These are phyloP conservation scores for Fragum fragum DNA, from an alignment of 2,888 invertebrate genomes.

Conservation along the genomic window DNA sequence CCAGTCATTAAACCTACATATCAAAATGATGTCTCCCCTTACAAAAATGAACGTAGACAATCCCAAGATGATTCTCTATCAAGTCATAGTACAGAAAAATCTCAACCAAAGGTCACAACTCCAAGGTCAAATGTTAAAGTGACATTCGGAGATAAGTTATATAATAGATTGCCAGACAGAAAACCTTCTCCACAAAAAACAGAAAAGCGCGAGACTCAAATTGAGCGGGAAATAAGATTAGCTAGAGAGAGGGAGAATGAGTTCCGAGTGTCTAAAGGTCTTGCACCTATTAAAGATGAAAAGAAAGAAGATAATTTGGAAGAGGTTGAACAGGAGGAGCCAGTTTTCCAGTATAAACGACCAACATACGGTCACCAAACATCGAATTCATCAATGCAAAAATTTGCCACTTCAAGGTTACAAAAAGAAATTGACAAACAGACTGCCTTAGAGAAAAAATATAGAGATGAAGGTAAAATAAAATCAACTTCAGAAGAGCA, in stretches of 20 bases:
- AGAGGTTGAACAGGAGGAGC: conserved; percentile 36
- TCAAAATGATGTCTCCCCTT: conserved; percentile 76
- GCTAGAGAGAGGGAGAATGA: conserved; percentile 88
- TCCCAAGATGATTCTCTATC: conserved; percentile 75
- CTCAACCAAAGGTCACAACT: conserved; percentile 28
- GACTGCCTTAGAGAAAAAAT: conserved; percentile 93
- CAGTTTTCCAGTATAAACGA: conserved; percentile 7
- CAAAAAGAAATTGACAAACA: conserved; percentile 96
- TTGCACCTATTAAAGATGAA: conserved; percentile 73
- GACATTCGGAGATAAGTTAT: conserved; percentile 49
- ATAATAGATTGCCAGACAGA: conserved; percentile 31
- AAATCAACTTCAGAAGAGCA: conserved; percentile 89
- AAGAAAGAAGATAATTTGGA: conserved; percentile 46
- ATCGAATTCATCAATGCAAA: conserved; percentile 78
- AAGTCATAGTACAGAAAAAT: conserved; percentile 72
- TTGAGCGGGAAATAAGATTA: conserved; percentile 88
- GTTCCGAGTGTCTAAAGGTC: conserved; percentile 85
- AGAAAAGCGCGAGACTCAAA: conserved; percentile 87
- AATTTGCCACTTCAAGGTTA: conserved; percentile 90
- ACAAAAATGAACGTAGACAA: conserved; percentile 64
- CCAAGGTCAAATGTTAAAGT: conserved; percentile 36
- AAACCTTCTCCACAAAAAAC: conserved; percentile 45
- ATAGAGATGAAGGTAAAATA: conserved; percentile 90
- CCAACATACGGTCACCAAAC: conserved; percentile 19
- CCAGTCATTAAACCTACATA: conserved; percentile 60